Evolutionary conservation across 2,888 invertebrate genomes (phyloP).

Genomic region (Monoplex corrugatus): DNA sequence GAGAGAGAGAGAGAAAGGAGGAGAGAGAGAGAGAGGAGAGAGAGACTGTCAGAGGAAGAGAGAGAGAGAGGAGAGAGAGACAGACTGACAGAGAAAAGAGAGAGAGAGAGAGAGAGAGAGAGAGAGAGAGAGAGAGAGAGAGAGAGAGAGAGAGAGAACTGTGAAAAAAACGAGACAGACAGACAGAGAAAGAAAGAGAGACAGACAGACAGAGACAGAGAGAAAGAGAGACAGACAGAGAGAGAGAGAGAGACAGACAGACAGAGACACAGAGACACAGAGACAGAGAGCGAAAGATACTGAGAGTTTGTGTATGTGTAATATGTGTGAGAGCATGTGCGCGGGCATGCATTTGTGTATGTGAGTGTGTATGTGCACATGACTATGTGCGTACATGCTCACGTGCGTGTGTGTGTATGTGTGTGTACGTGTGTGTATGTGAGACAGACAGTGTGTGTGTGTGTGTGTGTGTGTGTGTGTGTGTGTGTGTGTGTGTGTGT

Average conservation of each 20-base stretch:
- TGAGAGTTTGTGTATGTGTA: conserved; percentile 15
- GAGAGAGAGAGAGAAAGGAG: conserved; percentile 33
- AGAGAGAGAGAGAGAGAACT: background rate
- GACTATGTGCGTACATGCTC: background rate
- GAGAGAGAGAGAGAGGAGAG: conserved; percentile 36
- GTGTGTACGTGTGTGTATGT: background rate
- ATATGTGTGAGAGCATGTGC: conserved; percentile 9
- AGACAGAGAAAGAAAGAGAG: too few species aligned
- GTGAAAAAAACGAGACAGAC: too few species aligned
- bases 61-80: conserved; percentile 30
- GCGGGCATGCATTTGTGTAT: background rate
- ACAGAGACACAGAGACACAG: conserved; percentile 40
- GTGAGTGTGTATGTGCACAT: background rate
- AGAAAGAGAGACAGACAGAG: too few species aligned
- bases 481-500: conserved; percentile 23
- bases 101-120: conserved; percentile 15
- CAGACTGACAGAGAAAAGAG: too few species aligned
- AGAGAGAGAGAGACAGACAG: conserved; percentile 46
- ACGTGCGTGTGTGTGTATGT: background rate
- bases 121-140: conserved; percentile 29
- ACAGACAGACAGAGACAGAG: too few species aligned
- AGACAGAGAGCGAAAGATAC: too few species aligned
- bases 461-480: conserved; percentile 33
- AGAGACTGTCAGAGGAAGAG: background rate
- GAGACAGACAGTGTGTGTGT: background rate